A percentile compares a stretch with the other conserved stretches of the same genome.
These are phyloP conservation scores for Promerops cafer DNA, from an alignment of 2,113 vertebrate genomes.

Conservation along the genomic window DNA sequence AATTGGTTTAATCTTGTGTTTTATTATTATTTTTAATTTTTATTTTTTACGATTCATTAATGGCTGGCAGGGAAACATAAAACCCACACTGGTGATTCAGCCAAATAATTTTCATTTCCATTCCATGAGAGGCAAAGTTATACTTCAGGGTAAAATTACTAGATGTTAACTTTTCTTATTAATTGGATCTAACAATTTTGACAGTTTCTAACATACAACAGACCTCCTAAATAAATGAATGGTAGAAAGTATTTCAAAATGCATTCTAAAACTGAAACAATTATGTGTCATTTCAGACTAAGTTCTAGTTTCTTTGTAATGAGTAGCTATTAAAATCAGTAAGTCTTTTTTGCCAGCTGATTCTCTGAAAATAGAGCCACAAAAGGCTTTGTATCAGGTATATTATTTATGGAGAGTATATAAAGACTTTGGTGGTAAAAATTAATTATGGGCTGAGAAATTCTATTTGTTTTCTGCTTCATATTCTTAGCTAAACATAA, in stretches of 20 bases:
- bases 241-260: constrained; percentile 40
- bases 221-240: constrained; percentile 55
- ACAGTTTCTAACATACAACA: constrained; percentile 49
- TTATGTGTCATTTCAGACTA: constrained; percentile 13
- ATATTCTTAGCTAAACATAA: not conserved
- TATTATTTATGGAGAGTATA: not conserved
- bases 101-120: constrained; percentile 24
- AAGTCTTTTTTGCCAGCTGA: constrained; percentile 38
- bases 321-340: constrained; percentile 42
- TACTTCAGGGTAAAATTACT: constrained; percentile 59
- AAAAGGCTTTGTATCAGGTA: constrained; percentile 7
- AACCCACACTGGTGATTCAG: constrained; percentile 52
- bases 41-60: constrained; percentile 58
- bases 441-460: not conserved
- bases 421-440: not conserved
- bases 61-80: constrained; percentile 53
- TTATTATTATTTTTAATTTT: constrained; percentile 52
- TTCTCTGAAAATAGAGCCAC: not conserved
- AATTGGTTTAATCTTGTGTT: constrained; percentile 51
- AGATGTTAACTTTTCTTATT: constrained; percentile 54
- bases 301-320: constrained; percentile 16
- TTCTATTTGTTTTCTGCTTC: not conserved
- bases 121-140: constrained; percentile 42
- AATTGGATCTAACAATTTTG: constrained; percentile 55
- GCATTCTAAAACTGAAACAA: constrained; percentile 25